Evolutionary conservation across 2,113 vertebrate species (phyloP).

Genomic region (Mirza zaza): DNA sequence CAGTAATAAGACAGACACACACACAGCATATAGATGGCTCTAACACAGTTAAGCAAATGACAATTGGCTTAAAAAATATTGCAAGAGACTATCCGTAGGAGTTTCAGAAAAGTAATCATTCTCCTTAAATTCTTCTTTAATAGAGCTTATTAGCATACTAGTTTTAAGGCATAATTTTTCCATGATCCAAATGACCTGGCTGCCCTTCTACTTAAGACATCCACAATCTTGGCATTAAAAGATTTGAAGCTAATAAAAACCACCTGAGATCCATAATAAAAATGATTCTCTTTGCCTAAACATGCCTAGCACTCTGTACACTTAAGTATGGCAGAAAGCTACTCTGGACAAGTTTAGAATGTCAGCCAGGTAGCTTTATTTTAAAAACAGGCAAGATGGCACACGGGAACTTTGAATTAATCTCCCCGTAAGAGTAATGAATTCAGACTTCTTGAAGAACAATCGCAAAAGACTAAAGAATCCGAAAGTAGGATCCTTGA

Average conservation of each 20-base stretch:
- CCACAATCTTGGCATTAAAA: slow-evolving; percentile 8
- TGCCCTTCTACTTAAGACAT: slow-evolving; percentile 14
- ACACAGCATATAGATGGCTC: neutral
- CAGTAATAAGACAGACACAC: neutral
- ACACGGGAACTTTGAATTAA: neutral
- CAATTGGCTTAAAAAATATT: neutral
- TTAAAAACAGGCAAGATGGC: neutral
- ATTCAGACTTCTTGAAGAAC: neutral
- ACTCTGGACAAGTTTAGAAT: neutral
- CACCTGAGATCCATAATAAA: slow-evolving; percentile 7
- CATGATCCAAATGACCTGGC: neutral
- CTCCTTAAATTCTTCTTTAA: slow-evolving; percentile 11
- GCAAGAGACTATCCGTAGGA: neutral
- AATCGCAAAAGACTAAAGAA: neutral
- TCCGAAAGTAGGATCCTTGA: neutral
- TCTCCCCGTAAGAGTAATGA: neutral
- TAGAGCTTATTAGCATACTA: neutral
- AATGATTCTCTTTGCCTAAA: slow-evolving; percentile 38
- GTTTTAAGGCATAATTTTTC: neutral
- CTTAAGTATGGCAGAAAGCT: slow-evolving; percentile 26
- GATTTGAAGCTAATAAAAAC: slow-evolving; percentile 41
- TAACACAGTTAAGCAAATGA: neutral
- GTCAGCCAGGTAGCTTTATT: neutral
- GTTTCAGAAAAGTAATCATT: neutral
- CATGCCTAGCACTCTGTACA: neutral